These are phyloP conservation scores for Carassius auratus DNA, from an alignment of 2,113 vertebrate genomes.

Conservation along the genomic window DNA sequence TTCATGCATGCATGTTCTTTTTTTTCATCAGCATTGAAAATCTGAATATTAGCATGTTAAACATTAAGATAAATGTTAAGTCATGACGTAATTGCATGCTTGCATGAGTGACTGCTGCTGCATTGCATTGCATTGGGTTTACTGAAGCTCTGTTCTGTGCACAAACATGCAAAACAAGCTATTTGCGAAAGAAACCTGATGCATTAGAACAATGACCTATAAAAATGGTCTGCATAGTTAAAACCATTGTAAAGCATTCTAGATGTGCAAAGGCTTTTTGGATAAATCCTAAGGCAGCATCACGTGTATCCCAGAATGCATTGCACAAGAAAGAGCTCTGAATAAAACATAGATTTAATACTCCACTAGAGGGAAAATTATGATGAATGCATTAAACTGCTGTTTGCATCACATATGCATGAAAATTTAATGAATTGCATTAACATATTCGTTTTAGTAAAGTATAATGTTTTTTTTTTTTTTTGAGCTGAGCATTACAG, in stretches of 20 bases:
- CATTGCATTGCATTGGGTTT: background rate
- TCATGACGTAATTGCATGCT: background rate
- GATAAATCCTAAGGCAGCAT: background rate
- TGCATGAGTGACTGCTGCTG: background rate
- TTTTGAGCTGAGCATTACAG: background rate
- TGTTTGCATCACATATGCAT: background rate
- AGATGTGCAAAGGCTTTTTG: too few relatives aligned
- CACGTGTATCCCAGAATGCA: background rate
- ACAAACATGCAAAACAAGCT: too few relatives aligned
- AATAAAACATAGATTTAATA: background rate
- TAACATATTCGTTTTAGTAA: background rate
- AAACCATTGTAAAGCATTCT: too few relatives aligned
- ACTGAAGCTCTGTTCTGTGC: background rate
- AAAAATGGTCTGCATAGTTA: background rate
- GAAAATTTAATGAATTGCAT: background rate
- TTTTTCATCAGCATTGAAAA: background rate
- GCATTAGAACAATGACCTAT: background rate
- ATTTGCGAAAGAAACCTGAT: background rate
- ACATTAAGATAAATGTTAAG: too few relatives aligned
- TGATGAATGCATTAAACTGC: background rate
- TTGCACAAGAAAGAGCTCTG: background rate
- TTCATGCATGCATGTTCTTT: background rate
- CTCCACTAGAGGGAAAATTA: background rate
- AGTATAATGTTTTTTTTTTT: background rate
- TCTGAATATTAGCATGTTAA: background rate